Evolutionary conservation across 2,888 invertebrate species (phyloP), one percentile per base, ranked within the genome.

Genomic region (Onchidella celtica): DNA sequence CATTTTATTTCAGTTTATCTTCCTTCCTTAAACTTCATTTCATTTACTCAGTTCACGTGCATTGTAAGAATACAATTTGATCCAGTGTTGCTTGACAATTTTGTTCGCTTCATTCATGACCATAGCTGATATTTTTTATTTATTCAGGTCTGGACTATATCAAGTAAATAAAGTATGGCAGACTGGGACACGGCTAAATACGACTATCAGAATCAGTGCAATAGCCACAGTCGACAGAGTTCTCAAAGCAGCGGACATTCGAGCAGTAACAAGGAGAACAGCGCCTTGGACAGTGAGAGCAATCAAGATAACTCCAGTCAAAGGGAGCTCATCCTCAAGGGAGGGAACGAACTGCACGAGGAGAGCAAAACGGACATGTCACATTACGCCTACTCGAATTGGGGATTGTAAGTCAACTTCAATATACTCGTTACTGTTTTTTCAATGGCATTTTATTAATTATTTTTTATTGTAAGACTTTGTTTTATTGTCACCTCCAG

Each of bases 281-380:
- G 74, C 36, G 47, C 68, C 21, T 57, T 32, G 29, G 59, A 32
- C n/a, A 63, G 70, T 2, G 73, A 59, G 57, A 82, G 69, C 36
- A 61, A 66, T 3, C 21, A 21, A 1, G 72, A 77, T 63, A 57
- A 66, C 27, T 29, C 61, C 55, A 66, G 80, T 57, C 47, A 40
- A 0, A 47, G 32, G 24, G 36, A 79, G 69, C 59, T 81, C 61
- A 81, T 81, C 14, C 70, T 83, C 27, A 27, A 47, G 29, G 83
- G 73, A 17, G 83, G 83, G 2, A 40, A 29, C 0, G 40, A 65
- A 9, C 59, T 83, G 24, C n/a, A 3, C 0, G 78, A 75, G 14
- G 83, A 83, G 66, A 81, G 83, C 69, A 74, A 40, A 66, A 83
- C 83, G 21, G 81, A 83, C 11, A 0, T 61, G 34, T 55, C 77